phyloP scores from a whole-genome alignment of 2,888 invertebrate genomes.

The Macrosoma leucophasiata region DNA sequence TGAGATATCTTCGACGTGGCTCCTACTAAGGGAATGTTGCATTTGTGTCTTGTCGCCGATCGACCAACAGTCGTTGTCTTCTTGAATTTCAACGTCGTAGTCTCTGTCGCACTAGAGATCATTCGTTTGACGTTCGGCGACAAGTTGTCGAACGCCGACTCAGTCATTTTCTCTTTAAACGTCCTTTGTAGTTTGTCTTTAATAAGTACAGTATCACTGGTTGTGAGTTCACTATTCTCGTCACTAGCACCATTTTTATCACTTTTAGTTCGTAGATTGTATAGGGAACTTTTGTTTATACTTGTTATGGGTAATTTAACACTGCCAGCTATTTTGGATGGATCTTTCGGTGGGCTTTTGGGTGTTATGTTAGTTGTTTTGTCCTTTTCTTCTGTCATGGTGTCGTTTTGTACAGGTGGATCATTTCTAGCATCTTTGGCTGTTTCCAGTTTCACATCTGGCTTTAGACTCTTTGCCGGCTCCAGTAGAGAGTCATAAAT shows the following conservation, averaged over 20 bases:
- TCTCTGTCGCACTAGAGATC: slow-evolving; percentile 72
- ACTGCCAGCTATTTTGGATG: slow-evolving; percentile 53
- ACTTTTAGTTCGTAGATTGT: slow-evolving; percentile 60
- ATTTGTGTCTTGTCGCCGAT: slow-evolving; percentile 53
- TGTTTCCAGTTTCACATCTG: slow-evolving; percentile 50
- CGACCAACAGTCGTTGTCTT: slow-evolving; percentile 47
- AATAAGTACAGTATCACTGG: slow-evolving; percentile 45
- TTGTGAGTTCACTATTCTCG: slow-evolving; percentile 35
- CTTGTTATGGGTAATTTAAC: slow-evolving; percentile 60
- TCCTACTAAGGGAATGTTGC: slow-evolving; percentile 68
- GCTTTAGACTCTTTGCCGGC: slow-evolving; percentile 52
- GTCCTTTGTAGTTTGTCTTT: slow-evolving; percentile 52
- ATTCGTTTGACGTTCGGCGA: slow-evolving; percentile 79
- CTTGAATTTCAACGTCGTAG: slow-evolving; percentile 58
- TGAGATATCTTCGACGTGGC: slow-evolving; percentile 71
- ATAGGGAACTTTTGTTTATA: slow-evolving; percentile 62
- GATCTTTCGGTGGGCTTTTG: slow-evolving; percentile 40
- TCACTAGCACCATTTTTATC: slow-evolving; percentile 51
- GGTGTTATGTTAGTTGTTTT: slow-evolving; percentile 24
- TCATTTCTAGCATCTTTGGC: slow-evolving; percentile 71
- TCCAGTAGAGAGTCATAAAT: slow-evolving; percentile 88
- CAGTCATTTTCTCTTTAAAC: slow-evolving; percentile 46
- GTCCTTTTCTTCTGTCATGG: slow-evolving; percentile 38
- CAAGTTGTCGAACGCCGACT: slow-evolving; percentile 67
- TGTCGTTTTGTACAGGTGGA: slow-evolving; percentile 45